Conservation (phyloP, 2,888 invertebrate genomes). For the Drosophila prostipennis region DNA sequence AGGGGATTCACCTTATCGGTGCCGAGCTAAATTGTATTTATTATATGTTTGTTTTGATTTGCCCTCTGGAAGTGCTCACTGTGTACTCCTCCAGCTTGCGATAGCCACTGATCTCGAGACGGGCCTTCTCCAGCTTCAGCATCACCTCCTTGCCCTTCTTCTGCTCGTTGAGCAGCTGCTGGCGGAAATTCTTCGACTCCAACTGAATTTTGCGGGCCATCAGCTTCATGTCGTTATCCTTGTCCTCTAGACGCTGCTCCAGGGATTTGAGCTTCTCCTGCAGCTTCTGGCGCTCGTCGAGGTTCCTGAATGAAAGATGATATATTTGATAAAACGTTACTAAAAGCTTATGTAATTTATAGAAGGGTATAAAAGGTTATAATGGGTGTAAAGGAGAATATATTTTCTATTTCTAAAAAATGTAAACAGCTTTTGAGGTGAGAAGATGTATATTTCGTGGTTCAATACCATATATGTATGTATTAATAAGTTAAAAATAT, state of each 20-base stretch:
- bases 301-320: slow-evolving; percentile 84
- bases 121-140: slow-evolving; percentile 86
- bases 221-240: slow-evolving; percentile 87
- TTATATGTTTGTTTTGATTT: neutral
- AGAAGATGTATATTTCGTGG: too few species aligned
- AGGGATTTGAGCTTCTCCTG: slow-evolving; percentile 87
- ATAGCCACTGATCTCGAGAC: slow-evolving; percentile 80
- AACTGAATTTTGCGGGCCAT: slow-evolving; percentile 89
- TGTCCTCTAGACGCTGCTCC: slow-evolving; percentile 85
- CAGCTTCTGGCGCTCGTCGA: slow-evolving; percentile 90
- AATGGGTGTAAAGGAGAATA: too few species aligned
- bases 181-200: slow-evolving; percentile 90
- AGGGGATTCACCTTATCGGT: slow-evolving; percentile 60
- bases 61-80: slow-evolving; percentile 47
- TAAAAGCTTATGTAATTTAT: too few species aligned
- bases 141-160: slow-evolving; percentile 89
- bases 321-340: too few species aligned
- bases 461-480: too few species aligned
- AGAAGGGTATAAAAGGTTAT: too few species aligned
- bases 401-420: too few species aligned
- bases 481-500: too few species aligned
- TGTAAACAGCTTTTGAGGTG: too few species aligned
- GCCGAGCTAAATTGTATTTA: slow-evolving; percentile 20
- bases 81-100: slow-evolving; percentile 81
- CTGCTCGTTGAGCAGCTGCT: slow-evolving; percentile 89